Evolutionary conservation across 2,113 vertebrate species (phyloP).

Genomic region (Chinchilla lanigera): DNA sequence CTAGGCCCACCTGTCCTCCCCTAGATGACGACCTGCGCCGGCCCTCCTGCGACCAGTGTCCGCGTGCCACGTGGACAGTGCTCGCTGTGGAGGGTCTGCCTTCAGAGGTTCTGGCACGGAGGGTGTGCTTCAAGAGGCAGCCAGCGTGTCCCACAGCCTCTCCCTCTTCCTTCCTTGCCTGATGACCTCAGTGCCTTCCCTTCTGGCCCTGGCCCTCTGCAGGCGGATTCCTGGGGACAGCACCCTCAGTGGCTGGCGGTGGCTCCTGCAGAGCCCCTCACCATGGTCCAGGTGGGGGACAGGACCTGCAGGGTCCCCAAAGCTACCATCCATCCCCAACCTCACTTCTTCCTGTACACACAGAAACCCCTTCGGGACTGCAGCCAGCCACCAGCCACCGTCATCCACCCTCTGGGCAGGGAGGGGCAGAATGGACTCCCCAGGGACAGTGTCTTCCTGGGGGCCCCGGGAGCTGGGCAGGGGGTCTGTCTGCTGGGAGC

Average conservation of each 20-base stretch:
- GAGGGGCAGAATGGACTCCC: too few species aligned
- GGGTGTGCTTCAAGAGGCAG: fast-evolving
- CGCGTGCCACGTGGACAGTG: fast-evolving
- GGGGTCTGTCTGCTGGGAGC: background rate
- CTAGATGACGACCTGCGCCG: fast-evolving
- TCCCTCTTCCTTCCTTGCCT: slow-evolving; percentile 53
- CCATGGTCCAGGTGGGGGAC: background rate
- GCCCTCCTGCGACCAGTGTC: background rate
- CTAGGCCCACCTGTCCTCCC: background rate
- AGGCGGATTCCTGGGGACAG: background rate
- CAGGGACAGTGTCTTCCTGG: background rate
- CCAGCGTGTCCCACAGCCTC: background rate
- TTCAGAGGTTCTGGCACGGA: background rate
- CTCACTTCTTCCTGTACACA: background rate
- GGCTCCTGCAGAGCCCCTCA: background rate
- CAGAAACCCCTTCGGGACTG: background rate
- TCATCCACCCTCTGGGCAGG: background rate
- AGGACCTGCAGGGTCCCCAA: background rate
- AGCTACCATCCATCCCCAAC: fast-evolving
- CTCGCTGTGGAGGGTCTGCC: fast-evolving
- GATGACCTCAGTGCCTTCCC: slow-evolving; percentile 22
- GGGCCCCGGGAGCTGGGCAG: background rate
- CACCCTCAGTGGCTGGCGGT: background rate
- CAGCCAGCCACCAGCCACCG: background rate
- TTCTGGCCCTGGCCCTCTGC: background rate